Percentiles rank a stretch among this genome's conserved stretches.
phyloP scores from a whole-genome alignment of 1,140 invertebrate species.

The Rhopalosiphum maidis region DNA sequence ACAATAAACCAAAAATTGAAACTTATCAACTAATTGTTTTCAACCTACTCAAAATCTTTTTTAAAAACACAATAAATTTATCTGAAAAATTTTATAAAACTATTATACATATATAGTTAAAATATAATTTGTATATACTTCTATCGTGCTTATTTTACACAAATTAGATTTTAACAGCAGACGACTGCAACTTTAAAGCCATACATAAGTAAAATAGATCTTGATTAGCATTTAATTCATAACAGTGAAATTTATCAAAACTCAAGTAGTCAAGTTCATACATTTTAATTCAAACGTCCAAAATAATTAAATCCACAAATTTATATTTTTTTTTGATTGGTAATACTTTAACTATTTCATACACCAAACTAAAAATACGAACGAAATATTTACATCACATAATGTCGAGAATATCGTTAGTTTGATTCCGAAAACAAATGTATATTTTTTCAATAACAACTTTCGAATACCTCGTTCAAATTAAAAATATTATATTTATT shows the following conservation, averaged over 20 bases:
- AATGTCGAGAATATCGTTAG: neutral
- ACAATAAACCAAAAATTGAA: neutral
- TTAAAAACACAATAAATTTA: neutral
- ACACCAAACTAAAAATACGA: neutral
- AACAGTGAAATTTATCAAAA: neutral
- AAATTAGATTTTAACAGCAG: neutral
- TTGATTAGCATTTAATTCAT: neutral
- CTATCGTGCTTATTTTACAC: neutral
- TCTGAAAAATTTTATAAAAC: neutral
- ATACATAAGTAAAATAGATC: neutral
- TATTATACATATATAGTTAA: neutral
- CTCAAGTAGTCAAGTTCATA: neutral
- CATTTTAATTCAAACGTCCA: neutral
- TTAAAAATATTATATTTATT: neutral
- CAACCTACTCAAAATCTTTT: neutral
- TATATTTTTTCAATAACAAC: neutral
- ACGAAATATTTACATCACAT: neutral
- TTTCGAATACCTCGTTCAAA: neutral
- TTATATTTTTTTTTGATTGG: neutral
- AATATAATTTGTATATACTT: neutral
- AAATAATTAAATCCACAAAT: neutral
- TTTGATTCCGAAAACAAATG: neutral
- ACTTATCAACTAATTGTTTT: neutral
- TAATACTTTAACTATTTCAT: neutral
- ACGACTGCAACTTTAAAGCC: neutral